phyloP scores from a whole-genome alignment of 2,113 vertebrate genomes.

The Oryzias curvinotus region DNA sequence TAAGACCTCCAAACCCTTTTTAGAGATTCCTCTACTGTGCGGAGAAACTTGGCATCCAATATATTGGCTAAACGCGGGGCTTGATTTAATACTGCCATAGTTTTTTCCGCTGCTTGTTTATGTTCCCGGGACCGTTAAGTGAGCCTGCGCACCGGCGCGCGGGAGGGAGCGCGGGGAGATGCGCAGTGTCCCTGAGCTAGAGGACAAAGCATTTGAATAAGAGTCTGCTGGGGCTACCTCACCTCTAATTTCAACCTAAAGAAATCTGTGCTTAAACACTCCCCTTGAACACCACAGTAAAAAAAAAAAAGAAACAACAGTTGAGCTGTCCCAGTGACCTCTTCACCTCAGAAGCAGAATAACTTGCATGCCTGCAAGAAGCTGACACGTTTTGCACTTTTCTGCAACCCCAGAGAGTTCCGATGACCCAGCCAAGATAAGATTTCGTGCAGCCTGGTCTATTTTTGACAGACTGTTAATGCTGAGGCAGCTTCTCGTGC shows the following conservation, averaged over 20 bases:
- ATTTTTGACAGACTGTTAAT: conserved; percentile 14
- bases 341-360: conserved; percentile 15
- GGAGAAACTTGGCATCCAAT: conserved; percentile 74
- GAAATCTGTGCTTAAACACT: conserved; percentile 49
- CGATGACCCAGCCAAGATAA: conserved; percentile 9
- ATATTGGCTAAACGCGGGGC: conserved; percentile 63
- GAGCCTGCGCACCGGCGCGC: conserved; percentile 58
- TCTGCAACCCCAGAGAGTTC: conserved; percentile 1
- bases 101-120: conserved; percentile 64
- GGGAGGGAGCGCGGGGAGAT: conserved; percentile 43
- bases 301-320: not conserved
- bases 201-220: conserved; percentile 74
- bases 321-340: conserved; percentile 36
- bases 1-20: conserved; percentile 77
- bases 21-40: conserved; percentile 79
- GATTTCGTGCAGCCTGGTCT: conserved; percentile 14
- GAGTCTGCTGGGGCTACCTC: conserved; percentile 47
- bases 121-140: conserved; percentile 58
- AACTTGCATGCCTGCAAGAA: conserved; percentile 9
- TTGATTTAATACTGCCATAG: conserved; percentile 72
- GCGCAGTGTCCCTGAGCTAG: conserved; percentile 77
- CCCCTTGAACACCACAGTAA: conserved; percentile 11
- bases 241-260: conserved; percentile 26
- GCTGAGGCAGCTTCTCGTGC: conserved; percentile 36
- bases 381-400: conserved; percentile 16